phyloP scores from a whole-genome alignment of 2,797 vertebrate genomes.

The Sebastolobus alascanus region DNA sequence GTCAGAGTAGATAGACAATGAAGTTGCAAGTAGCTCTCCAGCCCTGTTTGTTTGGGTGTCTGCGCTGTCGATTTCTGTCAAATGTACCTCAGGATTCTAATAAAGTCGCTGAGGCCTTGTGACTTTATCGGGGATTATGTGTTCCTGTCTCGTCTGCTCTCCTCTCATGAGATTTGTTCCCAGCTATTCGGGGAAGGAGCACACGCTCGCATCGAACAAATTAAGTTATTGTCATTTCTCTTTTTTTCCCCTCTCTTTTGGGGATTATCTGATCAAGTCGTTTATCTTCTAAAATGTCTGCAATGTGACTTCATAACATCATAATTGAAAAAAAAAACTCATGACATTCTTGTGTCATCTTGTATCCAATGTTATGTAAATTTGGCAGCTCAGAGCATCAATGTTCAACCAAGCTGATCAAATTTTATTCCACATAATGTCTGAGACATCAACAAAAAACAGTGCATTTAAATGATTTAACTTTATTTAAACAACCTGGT shows the following conservation, averaged over 20 bases:
- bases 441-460: background rate
- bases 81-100: slow-evolving; percentile 47
- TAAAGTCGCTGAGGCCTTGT: slow-evolving; percentile 34
- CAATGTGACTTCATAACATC: background rate
- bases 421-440: background rate
- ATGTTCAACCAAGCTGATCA: background rate
- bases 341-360: background rate
- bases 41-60: slow-evolving; percentile 48
- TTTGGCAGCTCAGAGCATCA: background rate
- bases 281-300: slow-evolving; percentile 19
- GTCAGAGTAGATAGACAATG: slow-evolving; percentile 40
- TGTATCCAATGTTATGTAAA: background rate
- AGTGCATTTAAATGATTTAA: background rate
- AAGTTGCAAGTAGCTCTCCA: slow-evolving; percentile 6
- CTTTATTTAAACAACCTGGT: too few species aligned
- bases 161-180: slow-evolving; percentile 37
- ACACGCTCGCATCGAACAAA: background rate
- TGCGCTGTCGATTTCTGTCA: slow-evolving; percentile 38
- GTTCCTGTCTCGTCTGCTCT: slow-evolving; percentile 49
- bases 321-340: background rate
- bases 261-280: slow-evolving; percentile 9
- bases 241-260: background rate
- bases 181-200: background rate
- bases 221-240: background rate
- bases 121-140: slow-evolving; percentile 67